Evolutionary conservation across 2,797 vertebrate species (phyloP).

Genomic region (Vireo griseus): DNA sequence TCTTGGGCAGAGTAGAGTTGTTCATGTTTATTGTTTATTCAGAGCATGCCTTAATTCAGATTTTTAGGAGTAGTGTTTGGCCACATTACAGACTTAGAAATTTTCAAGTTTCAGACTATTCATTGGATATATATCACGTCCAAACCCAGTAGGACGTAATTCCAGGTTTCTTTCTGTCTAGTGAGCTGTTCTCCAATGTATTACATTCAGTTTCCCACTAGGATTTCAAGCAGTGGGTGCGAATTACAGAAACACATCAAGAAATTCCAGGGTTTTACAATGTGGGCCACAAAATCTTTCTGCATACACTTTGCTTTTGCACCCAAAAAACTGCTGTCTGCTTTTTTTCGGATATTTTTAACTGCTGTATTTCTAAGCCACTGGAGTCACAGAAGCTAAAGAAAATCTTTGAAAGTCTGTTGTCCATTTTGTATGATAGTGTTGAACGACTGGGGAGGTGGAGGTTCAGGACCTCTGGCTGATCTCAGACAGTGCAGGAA

Average conservation of each 20-base stretch:
- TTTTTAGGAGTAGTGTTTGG: not conserved
- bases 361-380: not conserved
- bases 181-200: not conserved
- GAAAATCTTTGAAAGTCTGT: not conserved
- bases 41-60: not conserved
- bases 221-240: not conserved
- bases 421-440: not conserved
- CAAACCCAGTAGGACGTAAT: not conserved
- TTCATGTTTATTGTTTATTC: not conserved
- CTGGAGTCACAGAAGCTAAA: not conserved
- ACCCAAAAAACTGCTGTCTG: not conserved
- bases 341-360: not conserved
- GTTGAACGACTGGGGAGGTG: not conserved
- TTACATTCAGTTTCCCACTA: not conserved
- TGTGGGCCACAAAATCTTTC: not conserved
- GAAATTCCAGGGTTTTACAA: not conserved
- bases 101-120: conserved; percentile 32
- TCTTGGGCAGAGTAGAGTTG: not conserved
- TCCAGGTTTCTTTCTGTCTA: not conserved
- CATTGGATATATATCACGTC: conserved; percentile 12
- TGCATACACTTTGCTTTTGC: not conserved
- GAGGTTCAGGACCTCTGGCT: not conserved
- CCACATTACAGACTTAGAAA: not conserved
- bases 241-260: not conserved
- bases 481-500: not conserved